phyloP scores from a whole-genome alignment of 2,797 vertebrate genomes.

The Valencia hispanica region DNA sequence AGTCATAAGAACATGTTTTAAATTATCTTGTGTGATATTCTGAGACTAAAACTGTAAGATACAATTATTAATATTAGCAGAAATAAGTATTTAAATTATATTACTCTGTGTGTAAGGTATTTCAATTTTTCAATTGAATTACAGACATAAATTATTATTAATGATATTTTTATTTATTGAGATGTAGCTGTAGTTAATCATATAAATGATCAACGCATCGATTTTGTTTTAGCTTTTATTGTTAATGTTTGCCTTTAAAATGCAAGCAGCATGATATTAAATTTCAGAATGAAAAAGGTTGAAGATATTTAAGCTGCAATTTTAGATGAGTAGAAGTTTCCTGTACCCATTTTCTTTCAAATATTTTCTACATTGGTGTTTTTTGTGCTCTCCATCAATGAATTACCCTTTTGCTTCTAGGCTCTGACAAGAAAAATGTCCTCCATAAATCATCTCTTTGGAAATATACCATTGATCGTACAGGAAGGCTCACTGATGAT shows the following conservation, averaged over 20 bases:
- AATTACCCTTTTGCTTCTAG: constrained; percentile 9
- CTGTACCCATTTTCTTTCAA: not conserved
- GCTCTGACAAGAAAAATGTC: constrained; percentile 44
- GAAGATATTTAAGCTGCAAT: not conserved
- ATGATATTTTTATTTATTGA: not conserved
- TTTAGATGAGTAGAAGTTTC: not conserved
- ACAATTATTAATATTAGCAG: not conserved
- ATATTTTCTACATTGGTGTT: constrained; percentile 1
- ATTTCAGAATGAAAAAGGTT: not conserved
- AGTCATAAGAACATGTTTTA: not conserved
- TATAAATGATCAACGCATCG: not conserved
- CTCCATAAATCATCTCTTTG: constrained; percentile 35
- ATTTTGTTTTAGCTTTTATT: not conserved
- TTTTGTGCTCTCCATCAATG: not conserved
- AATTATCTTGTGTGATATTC: not conserved
- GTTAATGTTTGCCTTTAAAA: not conserved
- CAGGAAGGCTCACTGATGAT: constrained; percentile 38
- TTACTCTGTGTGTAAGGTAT: not conserved
- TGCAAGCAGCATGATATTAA: not conserved
- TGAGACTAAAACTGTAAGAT: not conserved
- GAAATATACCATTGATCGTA: constrained; percentile 42
- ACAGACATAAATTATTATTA: too few species aligned
- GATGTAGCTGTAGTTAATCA: not conserved
- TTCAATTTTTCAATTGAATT: not conserved
- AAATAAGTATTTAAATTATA: not conserved